phyloP scores from a whole-genome alignment of 2,888 invertebrate species.

The Acrobasis consociella region DNA sequence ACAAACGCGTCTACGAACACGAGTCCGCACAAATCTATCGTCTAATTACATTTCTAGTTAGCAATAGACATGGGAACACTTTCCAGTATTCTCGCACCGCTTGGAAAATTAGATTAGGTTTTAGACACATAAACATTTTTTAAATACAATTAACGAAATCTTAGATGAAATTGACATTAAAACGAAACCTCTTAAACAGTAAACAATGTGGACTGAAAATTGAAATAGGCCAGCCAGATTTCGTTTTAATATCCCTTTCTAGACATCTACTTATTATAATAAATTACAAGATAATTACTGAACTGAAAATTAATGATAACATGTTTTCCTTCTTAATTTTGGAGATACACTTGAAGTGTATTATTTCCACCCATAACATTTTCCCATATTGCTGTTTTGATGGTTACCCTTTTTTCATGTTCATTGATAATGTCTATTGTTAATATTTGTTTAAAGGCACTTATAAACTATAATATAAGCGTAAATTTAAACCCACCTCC shows the following conservation, averaged over 20 bases:
- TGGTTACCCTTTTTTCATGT: too few species aligned
- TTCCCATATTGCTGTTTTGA: too few species aligned
- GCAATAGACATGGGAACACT: slow-evolving; percentile 49
- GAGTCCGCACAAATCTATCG: slow-evolving; percentile 55
- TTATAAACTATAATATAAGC: not conserved
- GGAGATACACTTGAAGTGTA: too few species aligned
- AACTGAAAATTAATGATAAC: too few species aligned
- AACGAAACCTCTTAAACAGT: slow-evolving; percentile 31
- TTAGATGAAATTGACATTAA: slow-evolving; percentile 51
- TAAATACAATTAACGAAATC: slow-evolving; percentile 30
- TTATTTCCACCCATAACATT: too few species aligned
- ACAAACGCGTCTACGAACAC: slow-evolving; percentile 55
- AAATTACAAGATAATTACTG: not conserved
- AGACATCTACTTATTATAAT: slow-evolving; percentile 23
- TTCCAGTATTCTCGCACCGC: slow-evolving; percentile 62
- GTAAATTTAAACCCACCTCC: slow-evolving; percentile 86
- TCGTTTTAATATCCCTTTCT: slow-evolving; percentile 54
- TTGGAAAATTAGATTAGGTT: slow-evolving; percentile 57
- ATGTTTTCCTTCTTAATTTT: too few species aligned
- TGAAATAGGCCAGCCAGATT: slow-evolving; percentile 18
- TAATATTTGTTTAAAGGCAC: not conserved
- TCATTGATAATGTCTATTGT: too few species aligned
- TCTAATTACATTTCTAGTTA: slow-evolving; percentile 42
- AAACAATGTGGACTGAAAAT: not conserved
- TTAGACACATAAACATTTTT: slow-evolving; percentile 44